Percentiles rank a stretch among this genome's conserved stretches.
Evolutionary conservation across 2,113 vertebrate genomes (phyloP).

Genomic region (Forbesichthys agassizii): DNA sequence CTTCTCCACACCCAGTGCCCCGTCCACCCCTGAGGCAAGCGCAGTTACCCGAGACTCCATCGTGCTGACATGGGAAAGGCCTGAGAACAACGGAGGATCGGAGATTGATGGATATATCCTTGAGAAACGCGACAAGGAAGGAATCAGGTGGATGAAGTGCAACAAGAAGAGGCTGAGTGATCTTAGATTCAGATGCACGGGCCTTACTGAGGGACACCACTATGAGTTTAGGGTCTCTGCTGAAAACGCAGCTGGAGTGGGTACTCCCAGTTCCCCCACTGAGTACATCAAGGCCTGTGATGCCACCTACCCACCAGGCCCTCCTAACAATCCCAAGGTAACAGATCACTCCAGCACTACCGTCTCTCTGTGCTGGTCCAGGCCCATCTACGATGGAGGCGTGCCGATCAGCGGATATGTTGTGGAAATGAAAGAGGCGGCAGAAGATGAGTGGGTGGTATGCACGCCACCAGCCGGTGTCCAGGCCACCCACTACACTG

Average conservation of each 20-base stretch:
- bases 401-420: constrained; percentile 88
- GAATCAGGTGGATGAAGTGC: constrained; percentile 94
- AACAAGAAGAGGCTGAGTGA: constrained; percentile 94
- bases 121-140: constrained; percentile 98
- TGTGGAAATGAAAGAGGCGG: constrained; percentile 87
- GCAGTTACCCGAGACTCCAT: constrained; percentile 93
- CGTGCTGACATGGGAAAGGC: constrained; percentile 91
- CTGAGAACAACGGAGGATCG: constrained; percentile 88
- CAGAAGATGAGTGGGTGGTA: constrained; percentile 88
- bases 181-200: constrained; percentile 87
- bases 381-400: constrained; percentile 96
- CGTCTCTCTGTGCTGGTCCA: constrained; percentile 90
- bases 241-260: constrained; percentile 95
- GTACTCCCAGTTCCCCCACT: constrained; percentile 87
- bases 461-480: constrained; percentile 87
- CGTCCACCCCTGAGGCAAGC: constrained; percentile 87
- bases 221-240: constrained; percentile 96
- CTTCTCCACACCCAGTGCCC: constrained; percentile 88
- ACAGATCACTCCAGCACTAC: constrained; percentile 90
- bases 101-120: constrained; percentile 94
- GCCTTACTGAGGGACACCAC: constrained; percentile 90
- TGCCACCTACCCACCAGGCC: constrained; percentile 90
- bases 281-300: constrained; percentile 92
- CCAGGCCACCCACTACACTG: constrained; percentile 86
- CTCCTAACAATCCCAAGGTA: constrained; percentile 93